A percentile compares a stretch with the other conserved stretches of the same genome.
These are phyloP conservation scores for Drosophila quasianomalipes DNA, from an alignment of 2,888 invertebrate genomes.

Conservation along the genomic window DNA sequence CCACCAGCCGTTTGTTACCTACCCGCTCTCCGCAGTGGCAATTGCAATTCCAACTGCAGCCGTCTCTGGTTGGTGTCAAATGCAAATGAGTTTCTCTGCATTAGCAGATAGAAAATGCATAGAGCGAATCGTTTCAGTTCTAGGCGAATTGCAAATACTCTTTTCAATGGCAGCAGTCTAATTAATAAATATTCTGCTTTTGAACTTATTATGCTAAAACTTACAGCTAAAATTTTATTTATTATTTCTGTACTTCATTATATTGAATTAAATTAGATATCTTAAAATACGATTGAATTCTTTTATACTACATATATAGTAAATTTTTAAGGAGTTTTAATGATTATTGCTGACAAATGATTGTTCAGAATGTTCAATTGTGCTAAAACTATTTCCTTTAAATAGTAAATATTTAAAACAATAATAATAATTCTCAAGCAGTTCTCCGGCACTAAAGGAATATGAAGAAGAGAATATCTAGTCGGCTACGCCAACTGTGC, in stretches of 20 bases:
- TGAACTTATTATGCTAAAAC: too few relatives aligned
- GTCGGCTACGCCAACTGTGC: conserved; percentile 5
- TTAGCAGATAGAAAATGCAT: conserved; percentile 24
- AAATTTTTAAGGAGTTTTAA: background rate
- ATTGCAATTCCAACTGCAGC: conserved; percentile 41
- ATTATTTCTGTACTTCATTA: background rate
- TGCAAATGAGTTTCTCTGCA: conserved; percentile 74
- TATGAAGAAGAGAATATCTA: background rate
- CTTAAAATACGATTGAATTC: background rate
- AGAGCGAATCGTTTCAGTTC: background rate
- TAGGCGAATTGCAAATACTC: conserved; percentile 19
- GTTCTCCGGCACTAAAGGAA: background rate
- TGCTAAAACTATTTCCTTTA: background rate
- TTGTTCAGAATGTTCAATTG: background rate
- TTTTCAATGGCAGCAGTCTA: background rate
- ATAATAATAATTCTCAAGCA: background rate
- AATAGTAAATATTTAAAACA: background rate
- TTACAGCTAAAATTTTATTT: too few relatives aligned
- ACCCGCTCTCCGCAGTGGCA: conserved; percentile 14
- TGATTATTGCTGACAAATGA: background rate
- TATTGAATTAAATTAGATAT: too few relatives aligned
- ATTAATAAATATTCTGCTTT: background rate
- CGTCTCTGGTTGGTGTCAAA: conserved; percentile 59
- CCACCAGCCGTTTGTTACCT: background rate
- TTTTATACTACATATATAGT: background rate